These are phyloP conservation scores for Drosophila nigrodunni DNA, from an alignment of 1,140 invertebrate genomes.

Conservation along the genomic window DNA sequence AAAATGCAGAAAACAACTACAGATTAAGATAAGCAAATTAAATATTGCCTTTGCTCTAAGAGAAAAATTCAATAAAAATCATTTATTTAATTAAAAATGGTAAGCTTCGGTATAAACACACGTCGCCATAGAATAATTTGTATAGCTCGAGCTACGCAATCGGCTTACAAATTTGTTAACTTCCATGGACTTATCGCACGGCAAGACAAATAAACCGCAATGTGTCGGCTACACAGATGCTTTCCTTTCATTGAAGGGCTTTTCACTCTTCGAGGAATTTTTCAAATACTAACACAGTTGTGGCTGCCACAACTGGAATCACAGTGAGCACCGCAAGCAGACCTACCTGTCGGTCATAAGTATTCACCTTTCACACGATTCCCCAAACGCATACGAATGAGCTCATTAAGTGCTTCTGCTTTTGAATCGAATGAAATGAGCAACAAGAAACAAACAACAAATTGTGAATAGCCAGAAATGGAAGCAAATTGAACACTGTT, in stretches of 20 bases:
- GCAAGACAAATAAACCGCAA: slow-evolving; percentile 69
- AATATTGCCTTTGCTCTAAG: not conserved
- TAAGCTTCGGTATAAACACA: not conserved
- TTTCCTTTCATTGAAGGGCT: slow-evolving; percentile 49
- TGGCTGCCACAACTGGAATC: slow-evolving; percentile 6
- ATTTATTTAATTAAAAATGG: slow-evolving; percentile 20
- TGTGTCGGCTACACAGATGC: slow-evolving; percentile 62
- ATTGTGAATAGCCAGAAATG: too few species aligned
- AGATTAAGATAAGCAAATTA: not conserved
- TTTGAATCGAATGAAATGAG: slow-evolving; percentile 11
- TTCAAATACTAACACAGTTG: slow-evolving; percentile 22
- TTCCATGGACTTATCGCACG: slow-evolving; percentile 18
- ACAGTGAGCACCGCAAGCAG: not conserved
- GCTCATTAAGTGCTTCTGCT: slow-evolving; percentile 57
- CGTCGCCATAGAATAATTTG: not conserved
- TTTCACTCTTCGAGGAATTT: slow-evolving; percentile 67
- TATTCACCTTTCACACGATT: slow-evolving; percentile 73
- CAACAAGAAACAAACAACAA: too few species aligned
- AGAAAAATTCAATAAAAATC: slow-evolving; percentile 1
- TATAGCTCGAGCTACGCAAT: slow-evolving; percentile 12
- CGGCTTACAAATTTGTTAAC: slow-evolving; percentile 28
- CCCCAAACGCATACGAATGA: slow-evolving; percentile 67
- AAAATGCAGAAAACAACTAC: slow-evolving; percentile 26
- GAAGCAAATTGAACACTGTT: too few species aligned
- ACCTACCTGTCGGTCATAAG: slow-evolving; percentile 29